Base-by-base conservation (phyloP, 1,140 invertebrate species). In the Zaprionus davidi region DNA sequence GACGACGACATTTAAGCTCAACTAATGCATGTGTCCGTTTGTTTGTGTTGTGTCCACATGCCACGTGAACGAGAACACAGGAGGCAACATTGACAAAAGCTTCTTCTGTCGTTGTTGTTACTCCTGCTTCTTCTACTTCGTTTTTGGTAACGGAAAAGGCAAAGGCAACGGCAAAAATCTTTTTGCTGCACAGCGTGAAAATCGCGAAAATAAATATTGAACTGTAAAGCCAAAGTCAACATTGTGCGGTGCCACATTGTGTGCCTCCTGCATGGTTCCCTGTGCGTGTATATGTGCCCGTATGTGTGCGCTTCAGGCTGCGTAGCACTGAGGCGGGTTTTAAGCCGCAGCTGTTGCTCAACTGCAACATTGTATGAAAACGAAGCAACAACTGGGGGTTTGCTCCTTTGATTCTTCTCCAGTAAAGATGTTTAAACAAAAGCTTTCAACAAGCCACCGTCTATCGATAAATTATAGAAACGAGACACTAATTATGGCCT, bases 201-300 rank as follows among this genome's bases (percentile, higher is more conserved):
- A 91, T 91, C 88, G 88, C 88, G 88, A 91, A 86, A 88, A 91
- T 91, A 91, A 91, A 91, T 91, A 91, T 91, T 91, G 88, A 91
- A 91, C 84, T 86, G 84, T 91, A 91, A 91, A 86, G 84, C 88
- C 88, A 91, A 91, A 91, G 88, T 91, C 88, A 91, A 91, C 86
- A 90, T 62, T 68, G 66, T 59, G 63, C 58, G 51, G 12, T 38
- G 56, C 64, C 31, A 24, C 58, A 51, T 71, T 49, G 44, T 73
- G 38, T 64, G 64, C 41, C n/a, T 17, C 7, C 41, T 46, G 41
- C n/a, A 46, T 46, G 38, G 2, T n/a, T 44, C 49, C 26, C 24
- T 41, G 20, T 38, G 46, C 56, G 55, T 58, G n/a, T 55, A 12
- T 53, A 13, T 53, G 31, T 24, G 41, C 22, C 53, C 28, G 22